A percentile compares a stretch with the other conserved stretches of the same genome.
Conservation (phyloP, 2,113 vertebrate species). For the Siniperca knerii region DNA sequence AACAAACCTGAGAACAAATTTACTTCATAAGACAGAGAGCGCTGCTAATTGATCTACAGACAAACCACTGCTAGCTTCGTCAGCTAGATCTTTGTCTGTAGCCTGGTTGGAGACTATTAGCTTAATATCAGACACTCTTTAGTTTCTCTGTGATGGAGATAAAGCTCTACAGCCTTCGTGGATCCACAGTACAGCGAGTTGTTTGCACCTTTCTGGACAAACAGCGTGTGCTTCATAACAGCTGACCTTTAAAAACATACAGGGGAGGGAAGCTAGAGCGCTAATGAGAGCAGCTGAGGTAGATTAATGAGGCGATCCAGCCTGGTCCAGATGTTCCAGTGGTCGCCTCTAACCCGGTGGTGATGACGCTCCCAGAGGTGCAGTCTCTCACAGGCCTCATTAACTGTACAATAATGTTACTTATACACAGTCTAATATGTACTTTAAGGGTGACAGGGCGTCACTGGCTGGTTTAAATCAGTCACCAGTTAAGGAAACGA, state of each 20-base stretch:
- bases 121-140: background rate
- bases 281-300: constrained; percentile 37
- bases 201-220: background rate
- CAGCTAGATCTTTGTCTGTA: too few relatives aligned
- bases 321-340: constrained; percentile 61
- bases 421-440: too few relatives aligned
- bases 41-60: too few relatives aligned
- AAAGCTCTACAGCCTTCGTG: background rate
- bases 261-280: background rate
- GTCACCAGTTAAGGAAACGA: background rate
- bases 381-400: constrained; percentile 21
- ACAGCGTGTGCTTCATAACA: background rate
- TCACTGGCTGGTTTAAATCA: background rate
- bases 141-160: background rate
- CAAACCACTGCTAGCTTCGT: too few relatives aligned
- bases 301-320: constrained; percentile 38
- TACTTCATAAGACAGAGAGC: too few relatives aligned
- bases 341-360: constrained; percentile 8
- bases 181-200: background rate
- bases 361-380: constrained; percentile 24
- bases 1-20: too few relatives aligned
- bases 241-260: constrained; percentile 31
- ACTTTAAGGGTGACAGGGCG: background rate
- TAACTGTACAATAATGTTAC: background rate
- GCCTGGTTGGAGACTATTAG: too few relatives aligned